phyloP scores from a whole-genome alignment of 2,113 vertebrate species.

The Epinephelus cyanopodus region DNA sequence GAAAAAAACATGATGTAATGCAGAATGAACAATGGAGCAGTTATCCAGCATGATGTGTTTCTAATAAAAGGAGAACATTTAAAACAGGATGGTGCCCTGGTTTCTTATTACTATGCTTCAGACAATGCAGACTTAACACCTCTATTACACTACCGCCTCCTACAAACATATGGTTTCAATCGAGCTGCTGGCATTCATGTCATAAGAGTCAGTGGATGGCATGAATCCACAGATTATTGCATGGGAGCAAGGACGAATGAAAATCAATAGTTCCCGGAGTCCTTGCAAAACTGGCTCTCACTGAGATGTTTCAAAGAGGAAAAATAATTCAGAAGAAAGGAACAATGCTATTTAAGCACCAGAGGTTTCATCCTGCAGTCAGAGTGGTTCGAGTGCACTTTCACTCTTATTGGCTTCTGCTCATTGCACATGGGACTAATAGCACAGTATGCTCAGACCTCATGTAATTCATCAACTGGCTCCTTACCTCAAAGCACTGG shows the following conservation, averaged over 20 bases:
- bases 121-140: slow-evolving; percentile 46
- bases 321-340: neutral
- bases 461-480: slow-evolving; percentile 20
- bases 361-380: slow-evolving; percentile 18
- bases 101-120: slow-evolving; percentile 31
- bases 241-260: slow-evolving; percentile 46
- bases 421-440: slow-evolving; percentile 18
- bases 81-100: slow-evolving; percentile 38
- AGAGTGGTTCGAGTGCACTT: neutral
- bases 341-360: slow-evolving; percentile 30
- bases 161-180: slow-evolving; percentile 66
- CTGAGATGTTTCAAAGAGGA: slow-evolving; percentile 24
- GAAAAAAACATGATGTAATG: slow-evolving; percentile 30
- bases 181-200: slow-evolving; percentile 50
- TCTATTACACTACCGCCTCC: slow-evolving; percentile 38
- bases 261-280: slow-evolving; percentile 66
- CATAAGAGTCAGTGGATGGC: slow-evolving; percentile 42
- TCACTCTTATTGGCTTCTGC: slow-evolving; percentile 6
- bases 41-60: slow-evolving; percentile 36
- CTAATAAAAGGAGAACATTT: slow-evolving; percentile 31
- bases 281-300: slow-evolving; percentile 37
- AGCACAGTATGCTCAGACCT: slow-evolving; percentile 4
- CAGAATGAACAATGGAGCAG: slow-evolving; percentile 37
- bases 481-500: neutral
- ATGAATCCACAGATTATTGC: slow-evolving; percentile 64